Conservation (phyloP, 2,888 invertebrate genomes). For the Dryobota labecula region DNA sequence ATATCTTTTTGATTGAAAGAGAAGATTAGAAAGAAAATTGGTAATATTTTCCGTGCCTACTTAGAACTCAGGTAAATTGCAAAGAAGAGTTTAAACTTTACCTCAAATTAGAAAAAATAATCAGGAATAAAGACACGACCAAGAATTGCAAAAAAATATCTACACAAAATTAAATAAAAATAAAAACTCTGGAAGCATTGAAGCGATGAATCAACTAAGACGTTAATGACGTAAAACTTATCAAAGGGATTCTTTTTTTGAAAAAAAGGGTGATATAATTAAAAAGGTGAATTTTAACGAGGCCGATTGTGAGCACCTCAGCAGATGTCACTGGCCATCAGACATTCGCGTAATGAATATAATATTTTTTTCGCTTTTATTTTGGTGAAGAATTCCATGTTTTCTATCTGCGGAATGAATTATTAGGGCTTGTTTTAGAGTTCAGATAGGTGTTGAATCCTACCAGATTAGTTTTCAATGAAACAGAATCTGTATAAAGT, state of each 20-base stretch:
- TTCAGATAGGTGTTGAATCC: no score
- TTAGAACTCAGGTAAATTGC: background rate
- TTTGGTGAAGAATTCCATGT: slow-evolving; percentile 22
- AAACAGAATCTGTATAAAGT: no score
- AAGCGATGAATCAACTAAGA: slow-evolving; percentile 67
- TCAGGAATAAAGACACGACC: background rate
- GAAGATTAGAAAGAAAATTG: no score
- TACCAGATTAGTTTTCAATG: no score
- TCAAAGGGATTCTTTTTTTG: slow-evolving; percentile 68
- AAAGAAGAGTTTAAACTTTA: background rate
- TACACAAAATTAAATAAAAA: slow-evolving; percentile 1
- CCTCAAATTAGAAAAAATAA: background rate
- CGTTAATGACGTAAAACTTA: slow-evolving; percentile 77
- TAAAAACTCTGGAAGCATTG: slow-evolving; percentile 30
- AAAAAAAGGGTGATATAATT: slow-evolving; percentile 78
- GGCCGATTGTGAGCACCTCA: slow-evolving; percentile 71
- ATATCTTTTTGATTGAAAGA: no score
- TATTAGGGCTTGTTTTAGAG: background rate
- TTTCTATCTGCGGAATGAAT: slow-evolving; percentile 7
- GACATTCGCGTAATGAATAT: slow-evolving; percentile 55
- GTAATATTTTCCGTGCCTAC: background rate
- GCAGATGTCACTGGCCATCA: slow-evolving; percentile 68
- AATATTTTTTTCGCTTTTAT: slow-evolving; percentile 36
- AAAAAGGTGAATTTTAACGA: slow-evolving; percentile 84
- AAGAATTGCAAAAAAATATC: background rate